Evolutionary conservation across 1,140 invertebrate genomes (phyloP).

Genomic region (Bombus soroeensis): DNA sequence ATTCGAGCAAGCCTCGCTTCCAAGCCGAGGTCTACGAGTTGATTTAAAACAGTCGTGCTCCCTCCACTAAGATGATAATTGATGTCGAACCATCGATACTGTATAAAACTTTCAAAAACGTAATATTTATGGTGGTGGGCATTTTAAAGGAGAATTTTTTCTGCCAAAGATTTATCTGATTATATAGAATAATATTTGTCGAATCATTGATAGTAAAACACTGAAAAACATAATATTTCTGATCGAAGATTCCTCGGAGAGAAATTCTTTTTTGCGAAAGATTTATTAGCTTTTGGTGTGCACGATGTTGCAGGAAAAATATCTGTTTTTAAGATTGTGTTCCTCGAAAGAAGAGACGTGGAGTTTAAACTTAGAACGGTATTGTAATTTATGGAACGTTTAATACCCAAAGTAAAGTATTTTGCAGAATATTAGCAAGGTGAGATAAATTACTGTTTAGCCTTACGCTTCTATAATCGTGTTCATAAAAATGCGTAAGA

Average conservation of each 20-base stretch:
- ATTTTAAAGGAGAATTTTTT: no score
- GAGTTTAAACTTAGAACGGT: neutral
- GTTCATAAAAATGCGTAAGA: no score
- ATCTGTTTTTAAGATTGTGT: neutral
- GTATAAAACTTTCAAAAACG: neutral
- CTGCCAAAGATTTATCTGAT: no score
- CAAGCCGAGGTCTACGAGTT: neutral
- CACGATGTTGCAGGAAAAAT: neutral
- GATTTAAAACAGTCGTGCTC: neutral
- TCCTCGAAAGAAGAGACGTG: neutral
- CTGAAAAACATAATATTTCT: no score
- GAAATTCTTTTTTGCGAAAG: neutral
- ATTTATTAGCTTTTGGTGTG: neutral
- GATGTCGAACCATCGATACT: neutral
- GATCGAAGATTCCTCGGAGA: neutral
- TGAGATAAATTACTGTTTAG: no score
- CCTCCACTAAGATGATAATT: neutral
- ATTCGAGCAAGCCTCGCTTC: neutral
- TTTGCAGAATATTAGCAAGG: no score
- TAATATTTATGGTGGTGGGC: no score
- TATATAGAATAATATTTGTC: no score
- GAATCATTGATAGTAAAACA: no score
- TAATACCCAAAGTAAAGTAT: neutral
- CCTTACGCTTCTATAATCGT: no score
- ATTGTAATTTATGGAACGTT: neutral